A percentile compares a stretch with the other conserved stretches of the same genome.
Evolutionary conservation across 2,113 vertebrate species (phyloP).

Genomic region (Cygnus atratus): DNA sequence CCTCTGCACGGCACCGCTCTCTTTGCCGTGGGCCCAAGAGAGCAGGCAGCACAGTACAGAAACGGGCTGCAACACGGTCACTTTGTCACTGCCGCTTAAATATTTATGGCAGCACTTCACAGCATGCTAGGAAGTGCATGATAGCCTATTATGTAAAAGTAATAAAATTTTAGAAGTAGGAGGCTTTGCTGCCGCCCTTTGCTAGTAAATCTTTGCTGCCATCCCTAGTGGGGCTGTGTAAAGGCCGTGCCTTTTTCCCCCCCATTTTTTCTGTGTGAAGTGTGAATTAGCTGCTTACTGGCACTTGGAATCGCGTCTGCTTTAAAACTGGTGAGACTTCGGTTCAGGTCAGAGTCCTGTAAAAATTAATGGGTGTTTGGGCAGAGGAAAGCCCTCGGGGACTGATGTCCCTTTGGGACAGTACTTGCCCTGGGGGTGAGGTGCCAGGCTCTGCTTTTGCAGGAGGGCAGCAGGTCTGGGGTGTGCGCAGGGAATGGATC

Average conservation of each 20-base stretch:
- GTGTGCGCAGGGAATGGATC: background rate
- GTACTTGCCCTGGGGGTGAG: background rate
- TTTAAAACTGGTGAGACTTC: background rate
- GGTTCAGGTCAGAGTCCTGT: background rate
- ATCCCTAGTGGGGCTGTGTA: rapidly evolving
- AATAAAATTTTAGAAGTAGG: background rate
- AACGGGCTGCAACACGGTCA: background rate
- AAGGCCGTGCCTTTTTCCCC: background rate
- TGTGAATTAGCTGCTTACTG: background rate
- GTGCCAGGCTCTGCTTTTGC: background rate
- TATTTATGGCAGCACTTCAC: conserved; percentile 2
- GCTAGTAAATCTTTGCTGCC: background rate
- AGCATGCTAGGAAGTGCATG: background rate
- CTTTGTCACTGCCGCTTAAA: conserved; percentile 16
- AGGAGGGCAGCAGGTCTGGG: background rate
- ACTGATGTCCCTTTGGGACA: background rate
- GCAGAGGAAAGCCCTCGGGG: background rate
- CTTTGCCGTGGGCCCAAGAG: background rate
- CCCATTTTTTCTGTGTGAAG: background rate
- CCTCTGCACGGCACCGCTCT: background rate
- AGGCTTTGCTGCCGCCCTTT: background rate
- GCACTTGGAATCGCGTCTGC: background rate
- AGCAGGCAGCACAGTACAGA: background rate
- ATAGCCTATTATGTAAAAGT: conserved; percentile 27
- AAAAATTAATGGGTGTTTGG: background rate